Evolutionary conservation across 2,888 invertebrate genomes (phyloP), one percentile per base, ranked within the genome.

Genomic region (Nymphalis polychloros): DNA sequence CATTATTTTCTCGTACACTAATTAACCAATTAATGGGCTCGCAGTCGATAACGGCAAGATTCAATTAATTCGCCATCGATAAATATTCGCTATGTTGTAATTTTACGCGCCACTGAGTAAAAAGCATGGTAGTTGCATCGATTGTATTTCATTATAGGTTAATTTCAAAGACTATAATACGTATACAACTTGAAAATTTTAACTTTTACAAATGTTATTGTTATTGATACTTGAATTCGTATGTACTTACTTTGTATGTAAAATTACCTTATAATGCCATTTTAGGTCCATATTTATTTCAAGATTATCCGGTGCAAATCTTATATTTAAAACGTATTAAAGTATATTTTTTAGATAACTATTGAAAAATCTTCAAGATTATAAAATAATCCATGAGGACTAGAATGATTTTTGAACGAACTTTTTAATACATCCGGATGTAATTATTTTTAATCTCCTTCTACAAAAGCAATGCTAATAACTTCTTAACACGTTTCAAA

Each of bases 31-130:
- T 81, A 78, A 72, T 48, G 70, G 59, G 59, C 63, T 67, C 72
- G 72, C 65, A 69, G 70, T 64, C 69, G 73, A 69, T 75, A 76
- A 71, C 74, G 75, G 79, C 78, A 76, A 77, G 79, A 81, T 83
- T 81, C 80, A 84, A 86, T 86, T 86, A 83, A 83, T 82, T 77
- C 79, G 59, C 67, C 57, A 64, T 78, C 77, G 78, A 84, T 84
- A 84, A 85, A 83, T 82, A 68, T 63, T 53, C 53, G 7, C 62
- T 46, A 48, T 61, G 62, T 53, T 64, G 57, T 64, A 59, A 59
- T 67, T 70, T 70, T 64, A 67, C 64, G 70, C 70, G 59, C 60
- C 70, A 67, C 52, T 67, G 67, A 31, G 19, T 59, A n/a, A 13
- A 31, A 41, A 13, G 41, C 35, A 48, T 52, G 59, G 50, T 59